Evolutionary conservation across 1,140 invertebrate species (phyloP).

Genomic region (Oreohelix idahoensis): DNA sequence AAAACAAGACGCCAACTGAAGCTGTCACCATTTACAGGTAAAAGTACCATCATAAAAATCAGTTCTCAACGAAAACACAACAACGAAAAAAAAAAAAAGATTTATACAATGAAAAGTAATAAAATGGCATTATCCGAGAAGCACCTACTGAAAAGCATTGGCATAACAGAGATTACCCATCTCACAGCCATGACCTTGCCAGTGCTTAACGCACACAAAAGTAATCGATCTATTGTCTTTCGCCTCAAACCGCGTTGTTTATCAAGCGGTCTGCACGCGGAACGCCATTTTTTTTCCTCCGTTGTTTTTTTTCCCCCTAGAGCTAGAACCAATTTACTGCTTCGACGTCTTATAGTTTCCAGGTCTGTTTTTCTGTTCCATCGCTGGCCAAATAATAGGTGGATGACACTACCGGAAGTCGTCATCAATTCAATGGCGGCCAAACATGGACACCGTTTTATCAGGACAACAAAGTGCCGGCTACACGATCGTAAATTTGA

Average conservation of each 20-base stretch:
- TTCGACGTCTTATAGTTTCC: background rate
- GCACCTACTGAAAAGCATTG: background rate
- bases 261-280: background rate
- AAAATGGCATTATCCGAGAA: background rate
- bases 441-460: constrained; percentile 31
- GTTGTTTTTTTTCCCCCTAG: background rate
- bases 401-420: constrained; percentile 31
- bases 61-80: background rate
- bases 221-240: constrained; percentile 26
- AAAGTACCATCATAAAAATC: background rate
- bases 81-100: background rate
- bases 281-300: background rate
- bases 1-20: too few relatives aligned
- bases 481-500: constrained; percentile 19
- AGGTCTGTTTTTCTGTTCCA: background rate
- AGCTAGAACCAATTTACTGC: constrained; percentile 10
- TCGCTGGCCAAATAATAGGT: constrained; percentile 6
- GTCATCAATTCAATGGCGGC: constrained; percentile 21
- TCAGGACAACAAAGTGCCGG: constrained; percentile 19
- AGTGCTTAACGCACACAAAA: background rate
- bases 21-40: too few relatives aligned
- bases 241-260: background rate
- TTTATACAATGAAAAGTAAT: background rate
- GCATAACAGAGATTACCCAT: background rate
- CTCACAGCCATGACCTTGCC: background rate